These are phyloP conservation scores for Petrocephalus sullivani DNA, from an alignment of 2,797 vertebrate genomes.

Conservation along the genomic window DNA sequence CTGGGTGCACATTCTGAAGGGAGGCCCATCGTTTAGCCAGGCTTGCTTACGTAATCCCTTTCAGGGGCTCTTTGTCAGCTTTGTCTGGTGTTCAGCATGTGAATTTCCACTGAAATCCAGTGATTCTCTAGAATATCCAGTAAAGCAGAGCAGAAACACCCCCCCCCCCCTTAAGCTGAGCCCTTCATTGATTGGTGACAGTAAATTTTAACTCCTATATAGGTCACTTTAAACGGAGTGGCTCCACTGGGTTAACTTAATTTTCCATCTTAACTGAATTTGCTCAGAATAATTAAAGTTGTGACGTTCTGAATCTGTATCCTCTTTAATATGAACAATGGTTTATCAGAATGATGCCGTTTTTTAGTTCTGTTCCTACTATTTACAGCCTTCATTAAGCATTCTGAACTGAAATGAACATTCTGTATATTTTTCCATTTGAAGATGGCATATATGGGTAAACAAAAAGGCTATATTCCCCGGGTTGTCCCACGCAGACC, in stretches of 20 bases:
- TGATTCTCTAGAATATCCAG: not conserved
- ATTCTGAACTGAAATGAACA: not conserved
- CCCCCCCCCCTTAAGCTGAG: too few relatives aligned
- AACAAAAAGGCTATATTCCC: not conserved
- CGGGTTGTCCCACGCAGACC: not conserved
- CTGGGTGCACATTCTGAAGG: not conserved
- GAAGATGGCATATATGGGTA: not conserved
- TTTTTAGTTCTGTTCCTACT: too few relatives aligned
- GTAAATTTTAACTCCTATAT: too few relatives aligned
- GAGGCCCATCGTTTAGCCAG: not conserved
- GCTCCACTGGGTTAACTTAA: not conserved
- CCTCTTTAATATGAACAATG: not conserved
- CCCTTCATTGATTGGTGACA: too few relatives aligned
- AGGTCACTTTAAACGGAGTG: not conserved
- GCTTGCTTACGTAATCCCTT: not conserved
- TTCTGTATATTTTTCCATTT: not conserved
- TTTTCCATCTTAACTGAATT: not conserved
- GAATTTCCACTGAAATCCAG: not conserved
- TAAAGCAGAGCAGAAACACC: too few relatives aligned
- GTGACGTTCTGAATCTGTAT: not conserved
- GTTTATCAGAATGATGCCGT: not conserved
- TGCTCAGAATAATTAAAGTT: not conserved
- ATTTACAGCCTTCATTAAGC: not conserved
- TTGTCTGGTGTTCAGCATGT: not conserved
- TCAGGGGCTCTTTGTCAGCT: not conserved